A percentile compares a stretch with the other conserved stretches of the same genome.
Evolutionary conservation across 2,888 invertebrate species (phyloP).

Genomic region (Tricholauxania praeusta): DNA sequence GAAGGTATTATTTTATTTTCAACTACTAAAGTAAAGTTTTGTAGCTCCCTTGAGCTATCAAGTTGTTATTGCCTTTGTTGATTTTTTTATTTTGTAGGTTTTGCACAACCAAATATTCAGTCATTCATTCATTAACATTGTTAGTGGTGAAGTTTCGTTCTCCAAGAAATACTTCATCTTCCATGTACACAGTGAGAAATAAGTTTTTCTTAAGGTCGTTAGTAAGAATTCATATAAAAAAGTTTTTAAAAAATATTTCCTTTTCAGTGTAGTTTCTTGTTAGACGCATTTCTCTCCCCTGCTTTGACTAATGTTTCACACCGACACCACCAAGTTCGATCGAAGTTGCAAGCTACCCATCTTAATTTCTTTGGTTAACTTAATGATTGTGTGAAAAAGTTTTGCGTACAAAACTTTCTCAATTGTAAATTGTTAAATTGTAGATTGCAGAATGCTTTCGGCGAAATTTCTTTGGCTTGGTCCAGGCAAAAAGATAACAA

Average conservation of each 20-base stretch:
- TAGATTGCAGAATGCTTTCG: background rate
- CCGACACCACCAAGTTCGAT: background rate
- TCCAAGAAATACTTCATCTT: constrained; percentile 11
- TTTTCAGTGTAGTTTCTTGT: too few species aligned
- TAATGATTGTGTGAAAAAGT: constrained; percentile 59
- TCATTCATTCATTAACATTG: constrained; percentile 34
- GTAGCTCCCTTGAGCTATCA: constrained; percentile 22
- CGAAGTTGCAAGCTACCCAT: background rate
- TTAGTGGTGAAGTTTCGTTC: constrained; percentile 16
- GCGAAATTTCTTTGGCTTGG: too few species aligned
- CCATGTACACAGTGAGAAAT: too few species aligned
- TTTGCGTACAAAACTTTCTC: constrained; percentile 34
- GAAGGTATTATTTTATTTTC: background rate
- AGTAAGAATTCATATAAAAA: too few species aligned
- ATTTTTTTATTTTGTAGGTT: background rate
- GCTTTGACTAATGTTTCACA: background rate
- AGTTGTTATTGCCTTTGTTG: constrained; percentile 17
- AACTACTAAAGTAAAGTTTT: constrained; percentile 7
- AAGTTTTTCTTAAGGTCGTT: too few species aligned
- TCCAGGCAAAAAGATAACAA: too few species aligned
- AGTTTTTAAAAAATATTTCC: too few species aligned
- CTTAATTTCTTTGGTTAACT: constrained; percentile 47
- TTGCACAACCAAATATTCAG: constrained; percentile 5
- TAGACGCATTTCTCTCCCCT: background rate
- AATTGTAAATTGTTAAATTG: constrained; percentile 17